Evolutionary conservation across 2,888 invertebrate genomes (phyloP).

Genomic region (Ectobius pallidus): DNA sequence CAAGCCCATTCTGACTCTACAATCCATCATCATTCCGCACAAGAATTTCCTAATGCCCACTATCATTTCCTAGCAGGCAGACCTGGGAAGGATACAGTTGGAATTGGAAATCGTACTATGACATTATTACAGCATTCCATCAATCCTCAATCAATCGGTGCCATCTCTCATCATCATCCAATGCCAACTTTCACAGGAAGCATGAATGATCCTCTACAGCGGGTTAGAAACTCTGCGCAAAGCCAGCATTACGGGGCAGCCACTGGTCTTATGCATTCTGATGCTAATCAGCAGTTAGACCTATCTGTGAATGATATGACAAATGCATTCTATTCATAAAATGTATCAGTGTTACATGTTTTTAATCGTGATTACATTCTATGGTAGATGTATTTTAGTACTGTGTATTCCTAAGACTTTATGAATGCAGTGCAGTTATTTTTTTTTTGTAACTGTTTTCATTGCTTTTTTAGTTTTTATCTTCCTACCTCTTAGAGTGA

Average conservation of each 20-base stretch:
- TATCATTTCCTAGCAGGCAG: constrained; percentile 30
- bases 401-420: constrained; percentile 6
- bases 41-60: constrained; percentile 37
- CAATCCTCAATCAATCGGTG: constrained; percentile 33
- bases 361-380: constrained; percentile 22
- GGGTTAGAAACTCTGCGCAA: constrained; percentile 21
- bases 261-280: constrained; percentile 25
- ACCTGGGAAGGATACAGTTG: constrained; percentile 27
- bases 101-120: constrained; percentile 25
- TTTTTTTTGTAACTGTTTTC: constrained; percentile 15
- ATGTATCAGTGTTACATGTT: constrained; percentile 22
- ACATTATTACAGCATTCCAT: constrained; percentile 28
- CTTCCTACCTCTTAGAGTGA: constrained; percentile 3
- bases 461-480: constrained; percentile 27
- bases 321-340: constrained; percentile 37
- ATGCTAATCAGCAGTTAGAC: constrained; percentile 33
- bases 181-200: constrained; percentile 33
- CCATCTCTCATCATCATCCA: constrained; percentile 37
- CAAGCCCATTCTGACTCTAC: constrained; percentile 24
- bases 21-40: constrained; percentile 31
- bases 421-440: constrained; percentile 12
- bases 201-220: constrained; percentile 33
- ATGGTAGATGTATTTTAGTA: constrained; percentile 26
- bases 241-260: constrained; percentile 28
- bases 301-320: constrained; percentile 38